Conservation (phyloP, 30 jellyfish, hydroid and myxozoan genomes). For the Aurelia sp. region DNA sequence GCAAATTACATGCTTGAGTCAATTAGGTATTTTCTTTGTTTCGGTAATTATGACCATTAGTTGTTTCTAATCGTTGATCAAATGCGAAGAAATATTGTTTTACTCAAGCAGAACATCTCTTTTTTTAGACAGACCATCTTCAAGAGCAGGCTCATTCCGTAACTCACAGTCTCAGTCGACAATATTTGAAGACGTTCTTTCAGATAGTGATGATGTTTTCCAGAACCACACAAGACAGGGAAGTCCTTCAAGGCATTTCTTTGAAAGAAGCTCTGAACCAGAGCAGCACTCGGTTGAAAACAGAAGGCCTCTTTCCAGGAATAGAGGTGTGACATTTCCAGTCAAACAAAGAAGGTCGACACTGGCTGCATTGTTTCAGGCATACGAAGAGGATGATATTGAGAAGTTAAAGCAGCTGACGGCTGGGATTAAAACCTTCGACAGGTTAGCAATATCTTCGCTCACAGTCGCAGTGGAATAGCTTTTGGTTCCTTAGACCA, state of each 20-base stretch:
- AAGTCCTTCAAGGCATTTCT: neutral
- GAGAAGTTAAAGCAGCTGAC: slow-evolving; percentile 62
- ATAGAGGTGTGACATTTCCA: neutral
- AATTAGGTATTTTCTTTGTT: too few relatives aligned
- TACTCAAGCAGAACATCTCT: neutral
- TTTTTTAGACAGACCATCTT: slow-evolving; percentile 7
- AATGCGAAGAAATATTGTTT: too few relatives aligned
- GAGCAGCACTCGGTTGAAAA: neutral
- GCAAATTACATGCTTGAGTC: too few relatives aligned
- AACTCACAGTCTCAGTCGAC: slow-evolving; percentile 6
- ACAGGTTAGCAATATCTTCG: slow-evolving; percentile 52
- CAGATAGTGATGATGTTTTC: neutral
- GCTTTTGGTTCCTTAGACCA: neutral
- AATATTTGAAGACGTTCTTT: slow-evolving; percentile 2
- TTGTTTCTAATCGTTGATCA: too few relatives aligned
- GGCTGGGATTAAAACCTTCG: slow-evolving; percentile 71
- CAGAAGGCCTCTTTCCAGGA: neutral
- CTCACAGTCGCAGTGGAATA: neutral
- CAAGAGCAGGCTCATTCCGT: slow-evolving; percentile 27
- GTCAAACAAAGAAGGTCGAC: slow-evolving; percentile 60
- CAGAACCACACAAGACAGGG: too few relatives aligned
- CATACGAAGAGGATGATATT: slow-evolving; percentile 84
- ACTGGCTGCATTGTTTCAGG: slow-evolving; percentile 69
- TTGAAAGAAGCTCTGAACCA: neutral
- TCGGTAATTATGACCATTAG: too few relatives aligned